Evolutionary conservation across 2,113 vertebrate species (phyloP).

Genomic region (Erpornis zantholeuca): DNA sequence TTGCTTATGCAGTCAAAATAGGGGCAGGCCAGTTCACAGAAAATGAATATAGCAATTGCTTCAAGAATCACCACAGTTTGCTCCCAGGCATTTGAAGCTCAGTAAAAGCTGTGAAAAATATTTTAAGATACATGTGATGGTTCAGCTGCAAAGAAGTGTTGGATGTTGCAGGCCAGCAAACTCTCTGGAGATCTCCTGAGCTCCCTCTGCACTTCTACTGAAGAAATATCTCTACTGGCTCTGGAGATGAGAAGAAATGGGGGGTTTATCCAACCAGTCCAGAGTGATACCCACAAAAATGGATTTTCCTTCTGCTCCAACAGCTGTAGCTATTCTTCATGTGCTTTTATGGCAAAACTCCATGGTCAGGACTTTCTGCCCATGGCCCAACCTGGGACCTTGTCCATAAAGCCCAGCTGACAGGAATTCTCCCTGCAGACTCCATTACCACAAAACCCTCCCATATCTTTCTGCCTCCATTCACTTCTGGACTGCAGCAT

Average conservation of each 20-base stretch:
- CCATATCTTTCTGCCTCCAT: neutral
- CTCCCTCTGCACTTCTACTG: neutral
- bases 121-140: neutral
- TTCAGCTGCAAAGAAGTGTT: neutral
- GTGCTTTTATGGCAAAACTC: neutral
- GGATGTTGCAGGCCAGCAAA: neutral
- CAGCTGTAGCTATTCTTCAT: neutral
- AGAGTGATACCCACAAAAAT: neutral
- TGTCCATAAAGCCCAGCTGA: neutral
- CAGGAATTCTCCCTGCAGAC: neutral
- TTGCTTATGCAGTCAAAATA: neutral
- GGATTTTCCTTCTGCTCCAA: neutral
- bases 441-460: neutral
- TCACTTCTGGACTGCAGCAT: neutral
- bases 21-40: neutral
- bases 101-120: neutral
- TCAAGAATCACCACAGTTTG: constrained; percentile 5
- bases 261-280: neutral
- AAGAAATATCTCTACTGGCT: neutral
- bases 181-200: neutral
- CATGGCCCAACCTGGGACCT: neutral
- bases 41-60: neutral
- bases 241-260: neutral
- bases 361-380: neutral
- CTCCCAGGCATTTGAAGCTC: neutral